Evolutionary conservation across 37 sponge, comb jelly and placozoan genomes (phyloP).

Genomic region (Ephydatia muelleri): DNA sequence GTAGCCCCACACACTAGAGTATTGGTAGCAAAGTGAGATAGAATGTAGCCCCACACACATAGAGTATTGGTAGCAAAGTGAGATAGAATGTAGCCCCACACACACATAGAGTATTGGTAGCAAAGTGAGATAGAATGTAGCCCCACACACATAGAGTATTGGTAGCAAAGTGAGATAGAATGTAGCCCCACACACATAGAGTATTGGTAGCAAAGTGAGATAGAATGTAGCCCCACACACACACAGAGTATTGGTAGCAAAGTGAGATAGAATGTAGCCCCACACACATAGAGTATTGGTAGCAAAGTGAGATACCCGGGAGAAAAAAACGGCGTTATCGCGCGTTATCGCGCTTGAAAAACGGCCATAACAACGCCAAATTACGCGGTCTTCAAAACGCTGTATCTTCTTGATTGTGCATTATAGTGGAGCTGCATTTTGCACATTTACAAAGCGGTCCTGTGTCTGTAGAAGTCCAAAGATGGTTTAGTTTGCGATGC

Average conservation of each 20-base stretch:
- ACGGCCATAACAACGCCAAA: too few species aligned
- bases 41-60: constrained; percentile 22
- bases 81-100: background rate
- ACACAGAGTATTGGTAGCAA: constrained; percentile 91
- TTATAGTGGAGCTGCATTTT: too few species aligned
- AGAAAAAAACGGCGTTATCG: too few species aligned
- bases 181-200: constrained; percentile 5
- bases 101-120: constrained; percentile 1
- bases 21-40: background rate
- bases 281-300: background rate
- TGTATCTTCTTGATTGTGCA: too few species aligned
- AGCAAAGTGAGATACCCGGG: background rate
- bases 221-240: background rate
- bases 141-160: constrained; percentile 76
- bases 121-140: too few species aligned
- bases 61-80: constrained; percentile 94
- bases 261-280: constrained; percentile 45
- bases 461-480: too few species aligned
- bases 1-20: constrained; percentile 1
- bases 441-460: too few species aligned
- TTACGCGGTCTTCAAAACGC: too few species aligned
- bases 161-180: constrained; percentile 73
- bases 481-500: too few species aligned
- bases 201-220: background rate
- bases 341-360: too few species aligned